Percentiles rank a stretch among this genome's conserved stretches.
Conservation (phyloP, 2,797 vertebrate species). For the Gymnodraco acuticeps region DNA sequence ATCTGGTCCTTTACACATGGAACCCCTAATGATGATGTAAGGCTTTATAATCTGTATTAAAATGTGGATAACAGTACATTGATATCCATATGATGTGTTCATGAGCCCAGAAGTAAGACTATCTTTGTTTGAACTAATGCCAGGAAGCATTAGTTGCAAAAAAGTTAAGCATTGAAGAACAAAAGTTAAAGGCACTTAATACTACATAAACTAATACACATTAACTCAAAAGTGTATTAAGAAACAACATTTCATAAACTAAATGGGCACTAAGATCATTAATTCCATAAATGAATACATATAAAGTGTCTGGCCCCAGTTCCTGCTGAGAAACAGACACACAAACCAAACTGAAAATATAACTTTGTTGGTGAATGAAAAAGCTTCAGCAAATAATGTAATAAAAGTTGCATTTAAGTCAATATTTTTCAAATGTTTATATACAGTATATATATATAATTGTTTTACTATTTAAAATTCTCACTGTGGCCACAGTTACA, state of each 20-base stretch:
- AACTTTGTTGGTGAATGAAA: neutral
- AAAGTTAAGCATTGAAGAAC: neutral
- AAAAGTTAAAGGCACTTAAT: no score
- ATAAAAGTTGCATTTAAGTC: neutral
- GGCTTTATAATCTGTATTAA: neutral
- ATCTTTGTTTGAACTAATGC: neutral
- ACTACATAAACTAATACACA: neutral
- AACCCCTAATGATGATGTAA: neutral
- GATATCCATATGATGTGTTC: neutral
- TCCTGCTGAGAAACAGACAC: no score
- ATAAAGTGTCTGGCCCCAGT: no score
- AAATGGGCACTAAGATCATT: no score
- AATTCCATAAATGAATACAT: no score
- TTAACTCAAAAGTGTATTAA: neutral
- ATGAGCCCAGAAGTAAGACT: no score
- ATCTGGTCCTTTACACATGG: slow-evolving; percentile 1
- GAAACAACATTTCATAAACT: neutral
- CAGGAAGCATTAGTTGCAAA: neutral
- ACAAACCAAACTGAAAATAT: no score
- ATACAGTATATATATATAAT: no score
- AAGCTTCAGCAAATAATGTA: neutral
- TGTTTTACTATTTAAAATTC: no score
- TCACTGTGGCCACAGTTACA: no score
- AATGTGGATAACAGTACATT: neutral
- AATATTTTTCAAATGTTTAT: neutral